phyloP scores from a whole-genome alignment of 2,797 vertebrate genomes.

The Otolemur crassicaudatus region DNA sequence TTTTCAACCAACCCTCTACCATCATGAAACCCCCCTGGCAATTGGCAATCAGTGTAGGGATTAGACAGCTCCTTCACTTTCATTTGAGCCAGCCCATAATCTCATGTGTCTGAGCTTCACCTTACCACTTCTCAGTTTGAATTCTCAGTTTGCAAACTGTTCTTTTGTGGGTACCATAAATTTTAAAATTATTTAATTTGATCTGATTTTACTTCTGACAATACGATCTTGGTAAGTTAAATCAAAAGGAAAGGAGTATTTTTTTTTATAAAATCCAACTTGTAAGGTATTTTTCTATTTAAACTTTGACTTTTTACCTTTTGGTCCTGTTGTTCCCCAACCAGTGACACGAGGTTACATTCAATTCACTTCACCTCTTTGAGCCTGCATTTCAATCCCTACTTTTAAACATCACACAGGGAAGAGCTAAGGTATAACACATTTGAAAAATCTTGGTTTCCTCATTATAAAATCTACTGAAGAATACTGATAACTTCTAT shows the following conservation, averaged over 20 bases:
- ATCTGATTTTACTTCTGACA: not conserved
- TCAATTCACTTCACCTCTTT: not conserved
- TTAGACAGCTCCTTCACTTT: not conserved
- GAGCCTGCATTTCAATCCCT: not conserved
- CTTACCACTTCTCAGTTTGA: not conserved
- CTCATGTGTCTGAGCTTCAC: not conserved
- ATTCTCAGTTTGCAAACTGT: not conserved
- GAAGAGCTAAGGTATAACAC: slow-evolving; percentile 45
- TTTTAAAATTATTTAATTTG: not conserved
- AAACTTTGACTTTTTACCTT: not conserved
- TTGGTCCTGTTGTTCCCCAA: not conserved
- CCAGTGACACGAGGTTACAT: not conserved
- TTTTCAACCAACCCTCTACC: not conserved
- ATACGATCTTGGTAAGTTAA: not conserved
- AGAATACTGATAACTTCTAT: slow-evolving; percentile 39
- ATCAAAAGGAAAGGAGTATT: not conserved
- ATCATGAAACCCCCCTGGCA: not conserved
- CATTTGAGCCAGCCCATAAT: not conserved
- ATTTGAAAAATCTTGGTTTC: slow-evolving; percentile 46
- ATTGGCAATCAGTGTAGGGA: not conserved
- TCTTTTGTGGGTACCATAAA: not conserved
- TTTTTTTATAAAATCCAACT: not conserved
- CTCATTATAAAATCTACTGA: slow-evolving; percentile 51
- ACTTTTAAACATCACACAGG: slow-evolving; percentile 26
- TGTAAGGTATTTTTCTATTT: not conserved